Evolutionary conservation across 2,113 vertebrate genomes (phyloP).

Genomic region (Cathartes aura): DNA sequence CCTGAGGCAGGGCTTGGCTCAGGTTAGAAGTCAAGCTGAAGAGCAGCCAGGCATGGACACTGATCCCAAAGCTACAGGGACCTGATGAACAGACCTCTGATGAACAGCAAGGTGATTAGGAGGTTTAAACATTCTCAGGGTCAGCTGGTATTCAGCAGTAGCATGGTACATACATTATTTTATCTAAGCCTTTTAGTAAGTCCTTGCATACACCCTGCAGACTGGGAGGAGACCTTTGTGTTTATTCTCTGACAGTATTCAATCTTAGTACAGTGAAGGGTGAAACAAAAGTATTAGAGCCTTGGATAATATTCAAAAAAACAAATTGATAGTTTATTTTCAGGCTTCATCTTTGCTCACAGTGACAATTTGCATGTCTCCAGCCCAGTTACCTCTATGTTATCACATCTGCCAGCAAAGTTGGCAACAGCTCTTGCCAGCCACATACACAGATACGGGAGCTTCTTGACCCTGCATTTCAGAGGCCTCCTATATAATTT

Average conservation of each 20-base stretch:
- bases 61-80: not conserved
- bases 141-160: not conserved
- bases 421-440: not conserved
- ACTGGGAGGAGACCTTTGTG: not conserved
- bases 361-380: not conserved
- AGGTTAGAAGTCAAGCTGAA: not conserved
- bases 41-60: not conserved
- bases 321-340: not conserved
- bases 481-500: not conserved
- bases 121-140: not conserved
- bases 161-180: not conserved
- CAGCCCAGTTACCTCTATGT: not conserved
- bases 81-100: not conserved
- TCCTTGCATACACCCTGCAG: not conserved
- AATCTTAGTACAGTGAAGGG: not conserved
- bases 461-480: not conserved
- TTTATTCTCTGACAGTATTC: not conserved
- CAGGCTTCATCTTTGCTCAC: not conserved
- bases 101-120: not conserved
- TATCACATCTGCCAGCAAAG: not conserved
- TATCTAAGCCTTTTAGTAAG: not conserved
- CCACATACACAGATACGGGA: rapidly evolving
- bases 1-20: not conserved
- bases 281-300: not conserved
- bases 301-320: not conserved